A percentile compares a stretch with the other conserved stretches of the same genome.
Conservation (phyloP, 2,888 invertebrate species). For the Heterodera filipjevi region DNA sequence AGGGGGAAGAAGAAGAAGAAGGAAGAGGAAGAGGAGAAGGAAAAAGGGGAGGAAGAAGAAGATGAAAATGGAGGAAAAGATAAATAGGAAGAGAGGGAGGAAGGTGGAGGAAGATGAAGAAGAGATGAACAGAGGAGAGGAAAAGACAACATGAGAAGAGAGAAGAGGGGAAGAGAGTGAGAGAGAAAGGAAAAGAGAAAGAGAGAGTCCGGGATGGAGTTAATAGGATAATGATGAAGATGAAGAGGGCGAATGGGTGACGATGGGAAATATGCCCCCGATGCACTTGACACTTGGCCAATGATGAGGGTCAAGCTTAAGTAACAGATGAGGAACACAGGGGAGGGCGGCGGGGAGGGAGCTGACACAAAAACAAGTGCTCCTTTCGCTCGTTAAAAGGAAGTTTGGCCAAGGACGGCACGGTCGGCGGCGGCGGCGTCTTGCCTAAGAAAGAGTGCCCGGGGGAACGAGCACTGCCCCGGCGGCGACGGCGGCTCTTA, state of each 20-base stretch:
- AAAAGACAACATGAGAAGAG: not conserved
- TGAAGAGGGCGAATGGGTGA: not conserved
- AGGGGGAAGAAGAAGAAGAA: not conserved
- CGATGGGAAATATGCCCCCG: not conserved
- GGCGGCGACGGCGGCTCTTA: not conserved
- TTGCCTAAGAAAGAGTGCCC: conserved; percentile 4
- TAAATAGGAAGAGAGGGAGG: not conserved
- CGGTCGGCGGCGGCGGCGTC: not conserved
- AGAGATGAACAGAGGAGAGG: not conserved
- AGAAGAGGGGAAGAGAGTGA: not conserved
- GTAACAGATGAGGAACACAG: not conserved
- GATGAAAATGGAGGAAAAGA: too few species aligned
- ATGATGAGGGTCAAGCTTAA: not conserved
- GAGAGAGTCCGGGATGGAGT: not conserved
- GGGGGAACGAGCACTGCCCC: not conserved
- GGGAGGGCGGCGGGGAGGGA: not conserved
- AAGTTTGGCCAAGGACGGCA: conserved; percentile 12
- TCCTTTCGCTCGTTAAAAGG: not conserved
- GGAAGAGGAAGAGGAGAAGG: not conserved
- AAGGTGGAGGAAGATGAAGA: not conserved
- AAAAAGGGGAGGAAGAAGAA: not conserved
- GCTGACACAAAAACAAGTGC: conserved; percentile 9
- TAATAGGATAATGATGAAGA: not conserved
- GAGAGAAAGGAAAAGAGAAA: not conserved
- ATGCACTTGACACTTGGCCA: not conserved